Evolutionary conservation across 2,113 vertebrate species (phyloP), one percentile per base, ranked within the genome.

Genomic region (Lophochroa leadbeateri): DNA sequence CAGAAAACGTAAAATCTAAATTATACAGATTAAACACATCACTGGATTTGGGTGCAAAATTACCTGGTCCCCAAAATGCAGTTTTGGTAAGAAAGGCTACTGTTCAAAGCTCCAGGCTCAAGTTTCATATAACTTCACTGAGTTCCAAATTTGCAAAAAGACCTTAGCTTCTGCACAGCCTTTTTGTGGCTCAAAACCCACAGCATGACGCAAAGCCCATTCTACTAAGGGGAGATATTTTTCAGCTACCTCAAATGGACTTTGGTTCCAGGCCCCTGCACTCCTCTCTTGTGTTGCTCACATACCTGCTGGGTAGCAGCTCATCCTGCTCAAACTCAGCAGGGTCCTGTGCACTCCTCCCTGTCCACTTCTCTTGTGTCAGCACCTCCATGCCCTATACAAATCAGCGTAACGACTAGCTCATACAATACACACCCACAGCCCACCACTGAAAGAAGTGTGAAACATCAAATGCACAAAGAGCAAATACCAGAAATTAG

Each of bases 201-300:
- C 9, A 25, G n/a, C 2, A 0, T 16, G 37, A 47, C 2, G 0
- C 60, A 52, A 68, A 74, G 18, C 12, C 33, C 71, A 13, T 3
- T n/a, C 43, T 69, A 25, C 33, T 39, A 27, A 24, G 10, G 8
- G 17, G 27, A 81, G 10, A 18, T 29, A 35, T 21, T 68, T 79
- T 69, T 41, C 60, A n/a, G 20, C 20, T 17, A 5, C 50, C 35
- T 43, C 3, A 1, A 43, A 47, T 2, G 5, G 31, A 47, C 39
- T 65, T 47, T 6, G 7, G 17, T 41, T 49, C 39, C 8, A 4
- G 29, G 17, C 16, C 44, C 39, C 43, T 3, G 2, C 6, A 2
- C 28, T 35, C 28, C 33, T 16, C 6, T 1, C 1, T 37, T 11
- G 5, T 28, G 37, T 31, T 10, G 2, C 1, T 1, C 43, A 13